Percentiles rank a stretch among this genome's conserved stretches.
phyloP scores from a whole-genome alignment of 2,113 vertebrate genomes.

The Tilapia sparmanii region DNA sequence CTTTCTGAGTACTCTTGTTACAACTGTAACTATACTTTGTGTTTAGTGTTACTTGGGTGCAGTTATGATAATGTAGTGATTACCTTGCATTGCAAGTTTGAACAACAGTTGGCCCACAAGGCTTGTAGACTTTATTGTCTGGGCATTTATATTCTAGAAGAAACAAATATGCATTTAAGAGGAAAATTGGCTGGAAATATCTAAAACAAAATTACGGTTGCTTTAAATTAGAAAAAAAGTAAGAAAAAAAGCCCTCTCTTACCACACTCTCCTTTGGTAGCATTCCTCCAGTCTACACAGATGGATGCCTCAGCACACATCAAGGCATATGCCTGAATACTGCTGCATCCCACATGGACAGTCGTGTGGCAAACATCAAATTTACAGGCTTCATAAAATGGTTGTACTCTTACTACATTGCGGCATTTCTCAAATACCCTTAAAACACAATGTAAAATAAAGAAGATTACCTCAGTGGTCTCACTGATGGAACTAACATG shows the following conservation, averaged over 20 bases:
- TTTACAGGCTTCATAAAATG: conserved; percentile 74
- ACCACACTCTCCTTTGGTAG: conserved; percentile 76
- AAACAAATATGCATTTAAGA: not conserved
- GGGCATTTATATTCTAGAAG: conserved; percentile 74
- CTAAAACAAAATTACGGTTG: not conserved
- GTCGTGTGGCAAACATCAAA: conserved; percentile 72
- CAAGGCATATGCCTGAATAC: conserved; percentile 76
- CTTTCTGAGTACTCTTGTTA: not conserved
- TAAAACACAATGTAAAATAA: conserved; percentile 2
- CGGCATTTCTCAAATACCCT: conserved; percentile 81
- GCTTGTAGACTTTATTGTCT: conserved; percentile 66
- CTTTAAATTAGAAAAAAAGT: not conserved
- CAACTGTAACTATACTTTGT: not conserved
- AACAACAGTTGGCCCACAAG: conserved; percentile 73
- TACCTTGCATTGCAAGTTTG: conserved; percentile 79
- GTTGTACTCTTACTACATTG: conserved; percentile 40
- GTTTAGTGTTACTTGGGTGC: not conserved
- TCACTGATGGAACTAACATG: not conserved
- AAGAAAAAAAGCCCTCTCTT: conserved; percentile 42
- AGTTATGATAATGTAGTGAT: not conserved
- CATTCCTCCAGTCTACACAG: conserved; percentile 82
- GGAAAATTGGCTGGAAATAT: not conserved
- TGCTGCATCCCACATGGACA: conserved; percentile 60
- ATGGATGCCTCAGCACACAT: conserved; percentile 67
- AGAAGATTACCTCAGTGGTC: not conserved